phyloP scores from a whole-genome alignment of 2,888 invertebrate species.

The Amphipoea lucens region DNA sequence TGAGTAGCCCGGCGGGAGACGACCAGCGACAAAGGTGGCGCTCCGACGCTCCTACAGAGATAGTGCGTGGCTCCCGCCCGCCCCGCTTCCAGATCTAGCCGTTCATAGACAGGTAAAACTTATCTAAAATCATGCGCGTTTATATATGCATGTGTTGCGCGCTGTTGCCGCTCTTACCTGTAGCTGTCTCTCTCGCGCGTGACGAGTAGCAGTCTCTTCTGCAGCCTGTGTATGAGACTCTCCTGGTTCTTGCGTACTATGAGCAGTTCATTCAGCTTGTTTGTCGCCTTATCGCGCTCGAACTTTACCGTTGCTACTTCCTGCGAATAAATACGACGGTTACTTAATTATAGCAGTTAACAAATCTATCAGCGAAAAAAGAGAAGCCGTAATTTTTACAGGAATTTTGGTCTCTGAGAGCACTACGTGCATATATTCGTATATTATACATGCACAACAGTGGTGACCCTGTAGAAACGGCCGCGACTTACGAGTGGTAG shows the following conservation, averaged over 20 bases:
- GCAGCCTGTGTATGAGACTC: slow-evolving; percentile 92
- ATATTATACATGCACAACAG: not conserved
- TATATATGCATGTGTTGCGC: not conserved
- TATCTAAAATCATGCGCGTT: not conserved
- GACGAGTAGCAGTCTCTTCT: slow-evolving; percentile 92
- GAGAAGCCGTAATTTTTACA: not conserved
- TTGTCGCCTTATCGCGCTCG: slow-evolving; percentile 91
- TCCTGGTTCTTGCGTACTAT: slow-evolving; percentile 92
- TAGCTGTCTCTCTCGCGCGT: slow-evolving; percentile 95
- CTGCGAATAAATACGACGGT: slow-evolving; percentile 72
- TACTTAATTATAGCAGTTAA: not conserved
- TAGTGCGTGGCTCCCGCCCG: not conserved
- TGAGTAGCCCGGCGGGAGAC: slow-evolving; percentile 57
- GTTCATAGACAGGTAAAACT: not conserved
- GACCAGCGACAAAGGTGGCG: too few relatives aligned
- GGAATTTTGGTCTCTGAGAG: not conserved
- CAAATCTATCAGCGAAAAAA: not conserved
- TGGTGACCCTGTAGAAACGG: not conserved
- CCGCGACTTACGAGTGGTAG: not conserved
- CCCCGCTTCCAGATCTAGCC: not conserved
- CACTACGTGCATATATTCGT: not conserved
- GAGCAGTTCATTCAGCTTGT: slow-evolving; percentile 91
- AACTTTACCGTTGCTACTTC: slow-evolving; percentile 90
- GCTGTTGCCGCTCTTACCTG: slow-evolving; percentile 80
- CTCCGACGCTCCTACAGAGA: not conserved